Base-by-base conservation (phyloP, 1,140 invertebrate species). In the Drosophila chauvacae region DNA sequence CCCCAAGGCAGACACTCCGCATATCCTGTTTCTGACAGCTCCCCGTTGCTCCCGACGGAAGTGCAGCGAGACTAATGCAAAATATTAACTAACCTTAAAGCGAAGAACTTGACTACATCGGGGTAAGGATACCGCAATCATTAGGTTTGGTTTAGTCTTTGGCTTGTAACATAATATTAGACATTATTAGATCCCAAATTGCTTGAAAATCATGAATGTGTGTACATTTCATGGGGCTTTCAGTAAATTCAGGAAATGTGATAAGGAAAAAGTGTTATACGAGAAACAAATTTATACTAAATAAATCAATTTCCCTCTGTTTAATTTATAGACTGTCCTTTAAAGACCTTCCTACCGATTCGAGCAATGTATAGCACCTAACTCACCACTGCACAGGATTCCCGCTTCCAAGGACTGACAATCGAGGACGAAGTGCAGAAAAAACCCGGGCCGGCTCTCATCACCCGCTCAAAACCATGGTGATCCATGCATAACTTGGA, bases 11-110 rank as follows among this genome's bases (percentile, higher is more conserved):
- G 14, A 41, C 33, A n/a, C 13, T 58, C 10, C 42, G 10, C 48
- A 16, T 37, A 23, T 26, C 56, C 16, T 72, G 69, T 69, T 39
- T 33, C 55, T 71, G 69, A 72, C 69, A 71, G 53, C 28, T 41
- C 5, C 6, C 9, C 9, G 23, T 16, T 14, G n/a, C n/a, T 16
- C 13, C 14, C 14, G 39, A 26, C 30, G 23, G 10, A 42, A 60
- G 16, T 16, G 23, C 51, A 3, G 3, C 10, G 20, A n/a, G 23
- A 14, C 14, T 0, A n/a, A 20, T 1, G 42, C 30, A 13, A 47
- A 47, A 45, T 45, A 65, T 28, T 61, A 39, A 28, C 39, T 11
- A 65, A 30, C n/a, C n/a, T 13, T 28, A 41, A 13, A 18, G n/a
- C 9, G 4, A 9, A 33, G n/a, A 53, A 16, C 14, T 23, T 23